phyloP scores from a whole-genome alignment of 2,888 invertebrate species.

The Uropetala carovei region DNA sequence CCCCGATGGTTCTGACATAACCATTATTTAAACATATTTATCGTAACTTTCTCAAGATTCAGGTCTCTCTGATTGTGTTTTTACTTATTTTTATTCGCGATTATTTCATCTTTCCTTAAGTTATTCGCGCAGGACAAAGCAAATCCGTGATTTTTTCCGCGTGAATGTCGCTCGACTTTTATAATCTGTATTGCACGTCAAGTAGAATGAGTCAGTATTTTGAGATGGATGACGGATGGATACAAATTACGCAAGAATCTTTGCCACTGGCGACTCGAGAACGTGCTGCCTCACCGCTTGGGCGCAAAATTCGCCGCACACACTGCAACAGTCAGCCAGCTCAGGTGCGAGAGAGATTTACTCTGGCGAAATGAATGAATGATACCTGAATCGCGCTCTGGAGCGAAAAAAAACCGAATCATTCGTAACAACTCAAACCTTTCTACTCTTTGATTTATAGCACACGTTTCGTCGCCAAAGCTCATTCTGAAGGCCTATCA shows the following conservation, averaged over 20 bases:
- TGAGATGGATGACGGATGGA: not conserved
- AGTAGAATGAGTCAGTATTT: conserved; percentile 25
- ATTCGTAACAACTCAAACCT: not conserved
- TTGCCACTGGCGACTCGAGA: conserved; percentile 1
- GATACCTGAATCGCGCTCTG: not conserved
- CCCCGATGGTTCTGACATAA: too few species aligned
- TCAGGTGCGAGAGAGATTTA: not conserved
- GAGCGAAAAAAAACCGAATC: not conserved
- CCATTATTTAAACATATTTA: too few species aligned
- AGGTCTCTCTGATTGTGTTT: too few species aligned
- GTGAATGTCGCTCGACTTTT: not conserved
- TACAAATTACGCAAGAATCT: not conserved
- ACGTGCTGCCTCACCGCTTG: not conserved
- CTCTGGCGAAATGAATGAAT: not conserved
- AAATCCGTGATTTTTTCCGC: too few species aligned
- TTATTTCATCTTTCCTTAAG: too few species aligned
- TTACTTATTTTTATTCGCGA: too few species aligned
- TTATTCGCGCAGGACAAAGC: too few species aligned
- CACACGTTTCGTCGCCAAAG: not conserved
- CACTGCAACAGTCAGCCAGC: not conserved
- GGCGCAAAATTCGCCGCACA: not conserved
- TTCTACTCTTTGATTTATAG: not conserved
- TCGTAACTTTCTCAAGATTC: too few species aligned
- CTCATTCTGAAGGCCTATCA: not conserved
- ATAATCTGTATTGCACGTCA: not conserved